Evolutionary conservation across 2,113 vertebrate genomes (phyloP).

Genomic region (Merops nubicus): DNA sequence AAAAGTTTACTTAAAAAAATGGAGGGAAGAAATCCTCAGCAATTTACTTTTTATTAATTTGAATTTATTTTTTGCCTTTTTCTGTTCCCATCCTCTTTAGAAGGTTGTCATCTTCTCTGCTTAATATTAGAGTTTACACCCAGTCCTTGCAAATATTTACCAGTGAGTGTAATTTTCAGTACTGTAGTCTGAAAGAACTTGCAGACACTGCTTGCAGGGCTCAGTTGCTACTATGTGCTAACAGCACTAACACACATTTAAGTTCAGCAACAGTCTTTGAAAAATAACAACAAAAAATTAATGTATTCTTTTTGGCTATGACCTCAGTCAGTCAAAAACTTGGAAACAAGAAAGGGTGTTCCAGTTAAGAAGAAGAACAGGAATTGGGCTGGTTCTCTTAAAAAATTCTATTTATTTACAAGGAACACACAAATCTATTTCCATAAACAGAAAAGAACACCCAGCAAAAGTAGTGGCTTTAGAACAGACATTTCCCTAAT

Average conservation of each 20-base stretch:
- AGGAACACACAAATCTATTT: constrained; percentile 21
- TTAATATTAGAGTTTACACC: not conserved
- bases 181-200: not conserved
- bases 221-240: not conserved
- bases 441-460: constrained; percentile 26
- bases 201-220: not conserved
- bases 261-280: not conserved
- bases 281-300: not conserved
- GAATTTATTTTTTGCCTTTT: not conserved
- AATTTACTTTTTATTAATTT: not conserved
- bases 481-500: not conserved
- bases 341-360: not conserved
- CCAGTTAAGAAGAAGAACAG: not conserved
- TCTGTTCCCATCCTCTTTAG: not conserved
- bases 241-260: not conserved
- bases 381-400: not conserved
- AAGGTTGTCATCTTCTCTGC: not conserved
- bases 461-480: not conserved
- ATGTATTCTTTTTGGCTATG: not conserved
- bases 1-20: not conserved
- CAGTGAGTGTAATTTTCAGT: not conserved
- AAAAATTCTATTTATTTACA: constrained; percentile 37
- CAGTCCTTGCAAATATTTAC: not conserved
- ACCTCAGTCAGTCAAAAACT: not conserved
- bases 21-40: not conserved